Evolutionary conservation across 2,113 vertebrate genomes (phyloP).

Genomic region (Melanocharis versteri): DNA sequence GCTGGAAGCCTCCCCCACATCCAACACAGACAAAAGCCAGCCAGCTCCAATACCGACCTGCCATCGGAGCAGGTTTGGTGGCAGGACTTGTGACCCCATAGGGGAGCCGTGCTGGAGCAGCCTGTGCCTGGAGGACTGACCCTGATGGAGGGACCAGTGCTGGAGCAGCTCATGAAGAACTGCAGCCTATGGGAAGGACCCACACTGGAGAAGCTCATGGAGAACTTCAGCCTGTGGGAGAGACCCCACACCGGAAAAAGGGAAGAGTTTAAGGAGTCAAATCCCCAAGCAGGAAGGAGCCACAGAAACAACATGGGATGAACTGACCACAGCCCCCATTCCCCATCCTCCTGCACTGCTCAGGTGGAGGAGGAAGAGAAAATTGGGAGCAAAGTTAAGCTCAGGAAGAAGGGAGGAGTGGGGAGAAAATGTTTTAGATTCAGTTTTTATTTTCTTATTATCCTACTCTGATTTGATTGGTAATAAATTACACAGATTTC

Average conservation of each 20-base stretch:
- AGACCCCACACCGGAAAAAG: neutral
- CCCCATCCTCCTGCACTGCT: neutral
- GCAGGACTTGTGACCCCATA: neutral
- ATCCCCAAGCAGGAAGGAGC: neutral
- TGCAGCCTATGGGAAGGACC: neutral
- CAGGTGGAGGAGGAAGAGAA: neutral
- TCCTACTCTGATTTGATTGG: neutral
- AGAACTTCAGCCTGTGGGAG: neutral
- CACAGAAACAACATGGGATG: fast-evolving
- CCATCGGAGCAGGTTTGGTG: neutral
- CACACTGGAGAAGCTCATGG: neutral
- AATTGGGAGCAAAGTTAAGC: neutral
- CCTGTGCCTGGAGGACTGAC: neutral
- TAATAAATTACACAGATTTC: neutral
- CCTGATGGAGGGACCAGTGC: neutral
- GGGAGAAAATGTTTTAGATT: neutral
- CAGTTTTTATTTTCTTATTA: neutral
- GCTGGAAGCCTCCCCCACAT: neutral
- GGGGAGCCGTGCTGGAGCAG: too few species aligned
- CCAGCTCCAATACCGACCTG: fast-evolving
- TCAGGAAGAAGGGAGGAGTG: neutral
- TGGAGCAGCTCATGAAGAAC: neutral
- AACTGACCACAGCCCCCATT: neutral
- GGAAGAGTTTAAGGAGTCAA: neutral
- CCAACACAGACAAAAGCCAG: neutral